These are phyloP conservation scores for Cryptosula pallasiana DNA, from an alignment of 2,888 invertebrate species.

Conservation along the genomic window DNA sequence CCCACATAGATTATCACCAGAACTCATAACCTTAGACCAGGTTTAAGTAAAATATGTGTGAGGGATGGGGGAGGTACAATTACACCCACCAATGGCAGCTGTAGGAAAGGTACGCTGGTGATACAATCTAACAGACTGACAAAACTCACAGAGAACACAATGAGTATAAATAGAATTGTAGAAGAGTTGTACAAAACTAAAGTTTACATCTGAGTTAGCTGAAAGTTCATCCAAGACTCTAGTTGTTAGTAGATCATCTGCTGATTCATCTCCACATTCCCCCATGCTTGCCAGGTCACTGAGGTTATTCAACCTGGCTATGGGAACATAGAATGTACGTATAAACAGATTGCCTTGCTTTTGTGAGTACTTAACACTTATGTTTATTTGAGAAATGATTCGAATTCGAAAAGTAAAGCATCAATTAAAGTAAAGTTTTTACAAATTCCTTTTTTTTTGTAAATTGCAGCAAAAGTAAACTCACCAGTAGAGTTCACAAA, in stretches of 20 bases:
- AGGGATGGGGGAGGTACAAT: not conserved
- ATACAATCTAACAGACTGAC: not conserved
- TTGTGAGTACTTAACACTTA: too few relatives aligned
- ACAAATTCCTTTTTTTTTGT: too few relatives aligned
- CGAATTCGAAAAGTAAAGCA: too few relatives aligned
- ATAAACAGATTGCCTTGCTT: too few relatives aligned
- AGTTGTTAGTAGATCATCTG: not conserved
- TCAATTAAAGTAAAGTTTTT: too few relatives aligned
- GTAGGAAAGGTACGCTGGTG: not conserved
- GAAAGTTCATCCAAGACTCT: not conserved
- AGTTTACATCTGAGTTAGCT: not conserved
- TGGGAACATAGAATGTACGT: too few relatives aligned
- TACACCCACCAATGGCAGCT: not conserved
- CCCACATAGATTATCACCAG: too few relatives aligned
- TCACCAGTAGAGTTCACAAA: not conserved
- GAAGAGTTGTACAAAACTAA: not conserved
- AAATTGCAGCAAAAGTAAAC: too few relatives aligned
- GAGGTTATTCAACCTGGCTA: not conserved
- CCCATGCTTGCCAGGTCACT: not conserved
- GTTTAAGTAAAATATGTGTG: not conserved
- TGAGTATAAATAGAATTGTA: not conserved
- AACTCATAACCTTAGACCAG: too few relatives aligned
- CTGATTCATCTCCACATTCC: not conserved
- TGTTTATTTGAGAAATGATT: too few relatives aligned
- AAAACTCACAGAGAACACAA: not conserved